Conservation (phyloP, 2,797 vertebrate genomes). For the Fistularia tabacaria region DNA sequence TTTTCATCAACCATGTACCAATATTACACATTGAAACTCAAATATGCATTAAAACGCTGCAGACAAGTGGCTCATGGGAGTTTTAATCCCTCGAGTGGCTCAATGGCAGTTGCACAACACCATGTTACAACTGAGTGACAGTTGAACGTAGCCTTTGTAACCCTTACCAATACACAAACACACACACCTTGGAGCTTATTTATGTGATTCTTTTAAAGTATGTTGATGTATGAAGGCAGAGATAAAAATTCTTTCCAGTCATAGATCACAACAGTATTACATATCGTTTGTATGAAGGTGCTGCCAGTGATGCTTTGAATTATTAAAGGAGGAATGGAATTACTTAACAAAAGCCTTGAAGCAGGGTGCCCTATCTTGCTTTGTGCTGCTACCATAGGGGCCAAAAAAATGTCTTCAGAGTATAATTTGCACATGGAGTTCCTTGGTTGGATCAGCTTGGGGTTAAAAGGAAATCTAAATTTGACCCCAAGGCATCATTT, state of each 20-base stretch:
- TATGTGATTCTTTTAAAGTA: conserved; percentile 34
- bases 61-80: conserved; percentile 58
- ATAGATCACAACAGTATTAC: conserved; percentile 48
- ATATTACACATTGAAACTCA: conserved; percentile 31
- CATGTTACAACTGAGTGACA: conserved; percentile 63
- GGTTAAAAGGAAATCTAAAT: conserved; percentile 48
- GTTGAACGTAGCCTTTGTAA: conserved; percentile 24
- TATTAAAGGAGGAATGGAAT: conserved; percentile 70
- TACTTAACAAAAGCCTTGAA: conserved; percentile 67
- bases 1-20: conserved; percentile 57
- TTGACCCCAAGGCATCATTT: conserved; percentile 38
- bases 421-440: conserved; percentile 37
- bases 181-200: conserved; percentile 14
- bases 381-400: conserved; percentile 62
- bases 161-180: conserved; percentile 8
- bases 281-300: conserved; percentile 41
- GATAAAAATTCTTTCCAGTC: conserved; percentile 37
- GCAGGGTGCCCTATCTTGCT: conserved; percentile 66
- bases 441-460: conserved; percentile 35
- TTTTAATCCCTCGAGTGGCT: conserved; percentile 41
- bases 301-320: conserved; percentile 58
- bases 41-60: conserved; percentile 10
- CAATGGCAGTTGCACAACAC: conserved; percentile 52
- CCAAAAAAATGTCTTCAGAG: conserved; percentile 49
- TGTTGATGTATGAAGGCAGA: conserved; percentile 29